Evolutionary conservation across 1,140 invertebrate genomes (phyloP), one percentile per base, ranked within the genome.

Genomic region (Pogonomyrmex californicus): DNA sequence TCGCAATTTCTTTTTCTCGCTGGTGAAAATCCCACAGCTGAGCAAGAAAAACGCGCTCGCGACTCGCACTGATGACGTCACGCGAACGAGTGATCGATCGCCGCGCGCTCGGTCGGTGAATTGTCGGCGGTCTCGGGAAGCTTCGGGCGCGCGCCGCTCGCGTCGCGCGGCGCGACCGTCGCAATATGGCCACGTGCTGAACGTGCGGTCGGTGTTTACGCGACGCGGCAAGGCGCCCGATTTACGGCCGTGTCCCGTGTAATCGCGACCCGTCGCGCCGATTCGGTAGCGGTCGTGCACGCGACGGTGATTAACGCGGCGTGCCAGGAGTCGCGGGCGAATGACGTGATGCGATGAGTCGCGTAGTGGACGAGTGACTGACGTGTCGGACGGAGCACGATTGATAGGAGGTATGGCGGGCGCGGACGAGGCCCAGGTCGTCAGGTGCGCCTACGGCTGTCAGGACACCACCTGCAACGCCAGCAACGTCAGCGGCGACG

Each of bases 181-280:
- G 91, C 94, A 95, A 94, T 91, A 95, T 95, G 94, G 94, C 93
- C 93, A 94, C 92, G 93, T 94, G 94, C 90, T 93, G 90, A 68
- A 36, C 36, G 60, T 51, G 41, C 63, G 91, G 49, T 30, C 23
- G n/a, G 63, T 93, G 93, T 93, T 92, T 93, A 92, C 92, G 88
- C 36, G 88, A 78, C n/a, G 83, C 12, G 41, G 82, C 73, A 36
- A 56, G 36, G 17, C n/a, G 66, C 47, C 23, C 12, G 66, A 47
- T 83, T 30, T 4, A 33, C 78, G 70, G 12, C 23, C 14, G 62
- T 54, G 47, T n/a, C 36, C 12, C 30, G 65, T n/a, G 38, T 1
- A 49, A 17, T 68, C 41, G 51, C 47, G 23, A 30, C 66, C 33
- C 30, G 10, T 4, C 51, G 56, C 41, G 66, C 10, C 36, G 78